Evolutionary conservation across 92 coral and sea anemone genomes (phyloP).

Genomic region (Palythoa grandiflora): DNA sequence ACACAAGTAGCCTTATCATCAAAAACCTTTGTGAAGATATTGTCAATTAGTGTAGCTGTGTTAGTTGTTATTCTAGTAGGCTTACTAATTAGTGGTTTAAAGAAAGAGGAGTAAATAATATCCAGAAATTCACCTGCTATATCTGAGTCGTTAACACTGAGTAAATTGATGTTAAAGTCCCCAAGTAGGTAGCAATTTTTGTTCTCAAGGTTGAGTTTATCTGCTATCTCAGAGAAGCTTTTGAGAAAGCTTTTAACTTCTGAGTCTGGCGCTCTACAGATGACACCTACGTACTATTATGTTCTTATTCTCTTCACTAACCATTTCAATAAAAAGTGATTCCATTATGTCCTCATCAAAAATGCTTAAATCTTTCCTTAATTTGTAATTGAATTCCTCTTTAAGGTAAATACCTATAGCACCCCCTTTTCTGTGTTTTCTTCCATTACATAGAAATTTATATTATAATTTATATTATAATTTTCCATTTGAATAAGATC

Average conservation of each 20-base stretch:
- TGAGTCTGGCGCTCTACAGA: conserved; percentile 47
- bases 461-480: no score
- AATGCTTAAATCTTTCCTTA: conserved; percentile 24
- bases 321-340: conserved; percentile 54
- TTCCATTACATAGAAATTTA: not conserved
- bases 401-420: conserved; percentile 39
- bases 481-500: not conserved
- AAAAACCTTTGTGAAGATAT: conserved; percentile 9
- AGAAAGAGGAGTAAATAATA: conserved; percentile 27
- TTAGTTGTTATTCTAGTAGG: conserved; percentile 30
- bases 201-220: not conserved
- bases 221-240: not conserved
- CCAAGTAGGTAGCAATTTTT: conserved; percentile 29
- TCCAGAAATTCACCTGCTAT: conserved; percentile 10
- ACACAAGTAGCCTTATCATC: no score
- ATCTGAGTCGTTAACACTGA: not conserved
- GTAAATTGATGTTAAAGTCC: conserved; percentile 37
- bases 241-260: not conserved
- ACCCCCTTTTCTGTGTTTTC: conserved; percentile 45
- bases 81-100: conserved; percentile 27
- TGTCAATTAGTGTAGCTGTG: conserved; percentile 44
- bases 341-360: conserved; percentile 31
- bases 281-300: conserved; percentile 30
- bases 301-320: conserved; percentile 16
- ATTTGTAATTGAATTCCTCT: not conserved